Base-by-base conservation (phyloP, 2,113 vertebrate genomes). In the Geococcyx californianus region DNA sequence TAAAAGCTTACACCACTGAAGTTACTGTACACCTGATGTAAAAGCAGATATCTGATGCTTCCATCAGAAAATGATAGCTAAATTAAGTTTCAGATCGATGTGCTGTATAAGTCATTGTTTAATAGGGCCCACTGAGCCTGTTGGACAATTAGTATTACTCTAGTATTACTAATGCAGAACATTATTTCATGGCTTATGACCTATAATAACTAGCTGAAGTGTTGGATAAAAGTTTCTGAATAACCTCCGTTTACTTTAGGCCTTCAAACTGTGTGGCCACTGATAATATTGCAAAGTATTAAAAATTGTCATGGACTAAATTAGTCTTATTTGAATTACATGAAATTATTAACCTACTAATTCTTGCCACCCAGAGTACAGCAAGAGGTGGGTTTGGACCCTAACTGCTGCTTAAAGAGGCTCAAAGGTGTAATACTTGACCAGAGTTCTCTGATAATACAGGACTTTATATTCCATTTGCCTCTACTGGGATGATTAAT, bases 151-250 rank as follows among this genome's bases (percentile, higher is more conserved):
- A 96, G 85, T 75, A 91, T 72, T 90, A 78, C 85, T 94, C 36
- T 47, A 90, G 83, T 87, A 92, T 95, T 93, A 95, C 92, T 97
- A 96, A 96, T 92, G 85, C 76, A 84, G 90, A 90, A 92, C 76
- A 89, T 84, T 89, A 92, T 60, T 84, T 92, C 90, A 92, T 78
- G 73, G 93, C 76, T 95, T 68, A 63, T 90, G 93, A 94, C 67
- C 83, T 77, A 13, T 84, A 93, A 92, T 88, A 95, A 92, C 73
- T 72, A 79, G 64, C 40, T 90, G 79, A 94, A 96, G 49, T 82
- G 69, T 36, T 75, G 83, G 51, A 59, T 84, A 49, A 89, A 94
- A 88, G 64, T 83, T 95, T 84, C 68, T 60, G 89, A 90, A 95
- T 82, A 94, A 92, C 85, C 56, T 72, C 16, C 4, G 1, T 95